phyloP scores from a whole-genome alignment of 53 echinoderm and acorn worm species.

The Echinometra lucunter region DNA sequence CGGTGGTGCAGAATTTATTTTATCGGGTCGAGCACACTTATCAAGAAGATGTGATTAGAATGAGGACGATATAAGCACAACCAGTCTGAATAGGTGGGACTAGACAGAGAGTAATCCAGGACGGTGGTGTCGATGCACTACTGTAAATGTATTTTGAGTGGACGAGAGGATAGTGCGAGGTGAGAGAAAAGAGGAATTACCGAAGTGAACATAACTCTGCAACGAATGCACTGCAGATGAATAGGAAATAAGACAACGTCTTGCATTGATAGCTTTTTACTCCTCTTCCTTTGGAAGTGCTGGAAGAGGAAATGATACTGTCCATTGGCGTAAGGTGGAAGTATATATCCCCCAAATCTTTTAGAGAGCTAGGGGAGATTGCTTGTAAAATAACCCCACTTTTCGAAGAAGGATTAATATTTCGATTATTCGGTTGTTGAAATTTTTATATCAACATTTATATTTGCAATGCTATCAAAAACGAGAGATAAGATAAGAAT shows the following conservation, averaged over 20 bases:
- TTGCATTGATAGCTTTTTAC: not conserved
- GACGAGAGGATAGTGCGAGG: not conserved
- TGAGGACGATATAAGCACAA: conserved; percentile 20
- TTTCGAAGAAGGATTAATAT: no score
- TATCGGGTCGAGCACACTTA: conserved; percentile 61
- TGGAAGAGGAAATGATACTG: not conserved
- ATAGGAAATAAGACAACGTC: not conserved
- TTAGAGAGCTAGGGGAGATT: no score
- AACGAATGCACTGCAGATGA: not conserved
- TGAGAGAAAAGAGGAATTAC: not conserved
- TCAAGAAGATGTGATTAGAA: conserved; percentile 53
- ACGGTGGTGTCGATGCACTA: conserved; percentile 38
- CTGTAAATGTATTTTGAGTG: conserved; percentile 25
- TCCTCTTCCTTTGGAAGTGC: not conserved
- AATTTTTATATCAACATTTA: no score
- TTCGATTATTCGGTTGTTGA: no score
- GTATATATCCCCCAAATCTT: no score
- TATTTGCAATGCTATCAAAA: no score
- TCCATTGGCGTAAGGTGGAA: no score
- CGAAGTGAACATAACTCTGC: not conserved
- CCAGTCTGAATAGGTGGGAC: conserved; percentile 12
- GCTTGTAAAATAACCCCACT: no score
- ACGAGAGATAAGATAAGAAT: no score
- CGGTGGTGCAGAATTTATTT: conserved; percentile 15
- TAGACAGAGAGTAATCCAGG: not conserved